phyloP scores from a whole-genome alignment of 2,113 vertebrate species.

The Pimephales promelas region DNA sequence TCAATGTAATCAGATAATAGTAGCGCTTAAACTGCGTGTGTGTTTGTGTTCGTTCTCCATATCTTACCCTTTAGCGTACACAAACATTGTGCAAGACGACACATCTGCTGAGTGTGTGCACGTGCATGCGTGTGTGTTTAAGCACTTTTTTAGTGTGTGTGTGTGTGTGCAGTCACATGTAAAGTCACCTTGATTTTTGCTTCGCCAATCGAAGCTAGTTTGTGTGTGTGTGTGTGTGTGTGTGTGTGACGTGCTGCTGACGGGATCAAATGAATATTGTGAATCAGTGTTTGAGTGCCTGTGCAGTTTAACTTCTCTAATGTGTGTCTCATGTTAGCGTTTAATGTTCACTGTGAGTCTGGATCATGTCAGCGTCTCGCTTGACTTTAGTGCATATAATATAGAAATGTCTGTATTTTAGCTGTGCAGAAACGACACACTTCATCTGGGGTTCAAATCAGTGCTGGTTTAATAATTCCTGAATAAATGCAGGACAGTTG shows the following conservation, averaged over 20 bases:
- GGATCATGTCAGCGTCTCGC: background rate
- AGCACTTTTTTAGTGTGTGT: background rate
- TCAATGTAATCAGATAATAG: conserved; percentile 34
- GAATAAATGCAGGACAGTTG: background rate
- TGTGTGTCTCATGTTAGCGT: background rate
- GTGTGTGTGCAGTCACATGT: background rate
- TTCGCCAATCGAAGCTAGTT: background rate
- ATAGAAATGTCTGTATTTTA: too few relatives aligned
- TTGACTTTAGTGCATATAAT: background rate
- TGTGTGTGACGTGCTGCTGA: background rate
- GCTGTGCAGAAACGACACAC: background rate
- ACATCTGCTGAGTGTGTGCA: background rate
- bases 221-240: background rate
- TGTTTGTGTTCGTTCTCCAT: conserved; percentile 6
- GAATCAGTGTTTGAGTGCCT: background rate
- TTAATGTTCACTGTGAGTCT: background rate
- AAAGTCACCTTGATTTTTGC: background rate
- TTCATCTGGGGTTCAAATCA: background rate
- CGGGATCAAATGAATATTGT: background rate
- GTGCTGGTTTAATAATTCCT: background rate
- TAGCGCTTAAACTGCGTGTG: conserved; percentile 7
- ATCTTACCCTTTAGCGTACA: conserved; percentile 16
- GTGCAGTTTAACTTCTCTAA: background rate
- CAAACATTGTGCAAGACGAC: background rate
- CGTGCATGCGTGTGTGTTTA: background rate